Evolutionary conservation across 1,140 invertebrate genomes (phyloP), one percentile per base, ranked within the genome.

Genomic region (Argopecten irradians): DNA sequence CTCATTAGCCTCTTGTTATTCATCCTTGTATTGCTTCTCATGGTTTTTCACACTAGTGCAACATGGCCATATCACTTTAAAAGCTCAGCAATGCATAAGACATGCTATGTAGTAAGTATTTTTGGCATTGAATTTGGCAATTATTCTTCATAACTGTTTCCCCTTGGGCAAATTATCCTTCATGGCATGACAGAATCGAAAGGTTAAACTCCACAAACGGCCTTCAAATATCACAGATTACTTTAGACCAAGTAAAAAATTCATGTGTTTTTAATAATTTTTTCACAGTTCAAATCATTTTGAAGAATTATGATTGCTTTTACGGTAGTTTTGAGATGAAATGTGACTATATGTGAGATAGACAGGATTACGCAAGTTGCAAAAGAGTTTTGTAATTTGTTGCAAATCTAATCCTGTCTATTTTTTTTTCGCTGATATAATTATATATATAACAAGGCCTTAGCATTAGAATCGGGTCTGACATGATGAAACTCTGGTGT

Each of bases 91-190:
- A n/a, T n/a, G n/a, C n/a, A n/a, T n/a, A n/a, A n/a, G 55, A 71
- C 5, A n/a, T 71, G 5, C 28, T 71, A 71, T 71, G 55, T 28
- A 71, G 55, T 71, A 71, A n/a, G 55, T 28, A 71, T 71, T 71
- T 71, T n/a, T 71, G 55, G 28, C 55, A 16, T 28, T 71, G n/a
- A 71, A 71, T 71, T 71, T 71, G 55, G 55, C 28, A 71, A 71
- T 71, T 71, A 22, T 71, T 71, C 55, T 71, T 71, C 55, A 71
- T 71, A 71, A 71, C 55, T 71, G 55, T 71, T 55, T 71, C 55
- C 28, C 22, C 55, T 71, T 71, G 22, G 28, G 55, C 55, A 71
- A 71, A n/a, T 71, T 1, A 71, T 71, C n/a, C 22, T 11, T 71
- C 55, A 71, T 46, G 11, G 2, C 43, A 19, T 71, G 55, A 28